Evolutionary conservation across 2,888 invertebrate genomes (phyloP).

Genomic region (Ophion ventricosus): DNA sequence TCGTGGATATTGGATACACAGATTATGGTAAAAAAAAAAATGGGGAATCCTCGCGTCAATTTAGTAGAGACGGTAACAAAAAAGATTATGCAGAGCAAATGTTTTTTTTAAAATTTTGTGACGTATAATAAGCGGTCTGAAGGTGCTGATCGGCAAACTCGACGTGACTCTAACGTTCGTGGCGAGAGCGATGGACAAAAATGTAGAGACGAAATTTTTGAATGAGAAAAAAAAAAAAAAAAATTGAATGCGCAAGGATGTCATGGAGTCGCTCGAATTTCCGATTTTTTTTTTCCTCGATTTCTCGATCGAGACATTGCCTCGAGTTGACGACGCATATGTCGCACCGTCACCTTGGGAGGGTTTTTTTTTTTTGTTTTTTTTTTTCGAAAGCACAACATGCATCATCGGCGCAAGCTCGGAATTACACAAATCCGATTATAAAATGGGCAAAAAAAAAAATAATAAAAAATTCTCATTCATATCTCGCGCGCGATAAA

Average conservation of each 20-base stretch:
- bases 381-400: slow-evolving; percentile 82
- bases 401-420: slow-evolving; percentile 84
- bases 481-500: not conserved
- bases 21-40: not conserved
- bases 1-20: not conserved
- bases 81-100: slow-evolving; percentile 40
- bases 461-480: slow-evolving; percentile 29
- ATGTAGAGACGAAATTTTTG: slow-evolving; percentile 63
- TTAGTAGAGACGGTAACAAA: not conserved
- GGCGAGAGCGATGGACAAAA: slow-evolving; percentile 33
- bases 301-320: slow-evolving; percentile 60
- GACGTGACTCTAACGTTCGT: slow-evolving; percentile 73
- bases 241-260: slow-evolving; percentile 11
- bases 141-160: slow-evolving; percentile 76
- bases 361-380: slow-evolving; percentile 46
- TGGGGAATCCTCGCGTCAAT: not conserved
- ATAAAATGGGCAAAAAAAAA: slow-evolving; percentile 39
- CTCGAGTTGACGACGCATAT: slow-evolving; percentile 77
- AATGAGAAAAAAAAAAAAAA: not conserved
- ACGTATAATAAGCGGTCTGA: slow-evolving; percentile 76
- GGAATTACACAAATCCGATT: slow-evolving; percentile 73
- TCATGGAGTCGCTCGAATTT: slow-evolving; percentile 62
- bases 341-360: slow-evolving; percentile 81
- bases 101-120: slow-evolving; percentile 34
- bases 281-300: slow-evolving; percentile 65